A percentile compares a stretch with the other conserved stretches of the same genome.
These are phyloP conservation scores for Pseudolycoriella hygida DNA, from an alignment of 2,888 invertebrate species.

Conservation along the genomic window DNA sequence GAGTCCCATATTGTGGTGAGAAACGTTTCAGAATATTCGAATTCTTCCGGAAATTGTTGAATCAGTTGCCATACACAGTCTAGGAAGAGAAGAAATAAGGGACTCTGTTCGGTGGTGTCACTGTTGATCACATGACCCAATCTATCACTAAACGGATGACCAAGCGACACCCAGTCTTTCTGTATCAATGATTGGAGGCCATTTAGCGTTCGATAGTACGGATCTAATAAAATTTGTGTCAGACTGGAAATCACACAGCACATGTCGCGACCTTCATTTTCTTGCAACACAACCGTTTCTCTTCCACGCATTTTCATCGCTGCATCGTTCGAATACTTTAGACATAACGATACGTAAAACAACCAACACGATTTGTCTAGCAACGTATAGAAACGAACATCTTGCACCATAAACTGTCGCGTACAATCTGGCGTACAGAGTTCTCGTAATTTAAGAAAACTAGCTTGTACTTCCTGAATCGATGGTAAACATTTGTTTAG, in stretches of 20 bases:
- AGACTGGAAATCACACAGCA: conserved; percentile 74
- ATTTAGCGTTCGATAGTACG: conserved; percentile 57
- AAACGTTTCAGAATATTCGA: conserved; percentile 86
- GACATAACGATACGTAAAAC: conserved; percentile 56
- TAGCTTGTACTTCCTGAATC: conserved; percentile 41
- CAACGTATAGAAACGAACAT: conserved; percentile 59
- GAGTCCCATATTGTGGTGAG: conserved; percentile 86
- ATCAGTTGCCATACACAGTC: conserved; percentile 88
- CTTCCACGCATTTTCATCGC: conserved; percentile 43
- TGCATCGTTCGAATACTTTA: conserved; percentile 55
- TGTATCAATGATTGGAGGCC: conserved; percentile 86
- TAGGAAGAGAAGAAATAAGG: conserved; percentile 76
- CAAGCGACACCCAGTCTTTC: conserved; percentile 87
- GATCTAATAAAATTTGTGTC: conserved; percentile 73
- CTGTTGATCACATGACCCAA: conserved; percentile 48
- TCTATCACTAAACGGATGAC: conserved; percentile 62
- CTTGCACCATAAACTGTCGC: conserved; percentile 51
- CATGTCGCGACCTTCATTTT: conserved; percentile 75
- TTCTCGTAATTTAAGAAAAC: conserved; percentile 48
- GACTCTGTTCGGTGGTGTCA: conserved; percentile 49
- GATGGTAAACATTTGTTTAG: conserved; percentile 44
- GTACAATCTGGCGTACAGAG: conserved; percentile 61
- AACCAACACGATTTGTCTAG: conserved; percentile 78
- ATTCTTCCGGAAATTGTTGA: conserved; percentile 72
- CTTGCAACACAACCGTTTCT: conserved; percentile 71